Conservation (phyloP, 2,888 invertebrate species). For the Rapana venosa region DNA sequence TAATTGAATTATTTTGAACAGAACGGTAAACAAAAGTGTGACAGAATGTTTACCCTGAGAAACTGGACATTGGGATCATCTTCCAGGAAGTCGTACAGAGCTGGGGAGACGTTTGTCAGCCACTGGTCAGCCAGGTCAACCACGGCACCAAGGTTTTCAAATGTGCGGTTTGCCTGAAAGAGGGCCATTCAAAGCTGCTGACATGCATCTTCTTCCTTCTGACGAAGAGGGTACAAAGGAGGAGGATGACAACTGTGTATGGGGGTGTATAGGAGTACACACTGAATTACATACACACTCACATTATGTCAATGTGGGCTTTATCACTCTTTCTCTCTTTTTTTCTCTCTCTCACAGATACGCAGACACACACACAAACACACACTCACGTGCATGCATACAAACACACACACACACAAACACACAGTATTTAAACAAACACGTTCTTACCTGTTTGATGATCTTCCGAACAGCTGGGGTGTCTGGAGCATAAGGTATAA, state of each 20-base stretch:
- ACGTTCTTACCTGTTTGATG: slow-evolving; percentile 66
- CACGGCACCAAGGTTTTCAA: slow-evolving; percentile 68
- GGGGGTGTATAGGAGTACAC: no score
- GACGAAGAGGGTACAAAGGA: not conserved
- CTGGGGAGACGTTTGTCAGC: slow-evolving; percentile 61
- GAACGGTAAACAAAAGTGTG: not conserved
- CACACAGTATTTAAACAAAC: not conserved
- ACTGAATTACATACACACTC: no score
- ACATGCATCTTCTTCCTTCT: not conserved
- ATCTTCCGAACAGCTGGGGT: slow-evolving; percentile 82
- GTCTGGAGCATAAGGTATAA: slow-evolving; percentile 87
- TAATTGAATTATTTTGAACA: no score
- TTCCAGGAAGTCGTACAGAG: slow-evolving; percentile 57
- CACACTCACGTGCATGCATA: not conserved
- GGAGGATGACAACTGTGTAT: not conserved
- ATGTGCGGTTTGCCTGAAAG: slow-evolving; percentile 65
- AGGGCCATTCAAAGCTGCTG: not conserved
- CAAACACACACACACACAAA: not conserved
- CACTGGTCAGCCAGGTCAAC: slow-evolving; percentile 69
- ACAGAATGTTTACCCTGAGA: slow-evolving; percentile 57
- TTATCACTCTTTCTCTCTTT: not conserved
- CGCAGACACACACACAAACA: not conserved
- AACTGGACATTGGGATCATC: slow-evolving; percentile 59
- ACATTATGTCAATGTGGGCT: no score
- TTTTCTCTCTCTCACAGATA: not conserved